A percentile compares a stretch with the other conserved stretches of the same genome.
Evolutionary conservation across 1,140 invertebrate species (phyloP).

Genomic region (Campoletis sonorensis): DNA sequence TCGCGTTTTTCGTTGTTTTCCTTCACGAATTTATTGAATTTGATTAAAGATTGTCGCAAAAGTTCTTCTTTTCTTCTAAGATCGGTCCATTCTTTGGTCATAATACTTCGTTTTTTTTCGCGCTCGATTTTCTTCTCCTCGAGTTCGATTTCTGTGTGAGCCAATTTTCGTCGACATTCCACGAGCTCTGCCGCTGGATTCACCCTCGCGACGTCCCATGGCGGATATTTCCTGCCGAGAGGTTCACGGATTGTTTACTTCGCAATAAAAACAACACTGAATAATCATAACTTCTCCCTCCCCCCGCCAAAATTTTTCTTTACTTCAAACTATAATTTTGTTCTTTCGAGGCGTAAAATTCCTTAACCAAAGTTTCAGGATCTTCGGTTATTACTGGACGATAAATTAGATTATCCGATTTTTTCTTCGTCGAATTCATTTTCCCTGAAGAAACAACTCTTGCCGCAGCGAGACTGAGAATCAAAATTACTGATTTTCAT

Average conservation of each 20-base stretch:
- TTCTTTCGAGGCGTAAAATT: slow-evolving; percentile 62
- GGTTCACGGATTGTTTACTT: background rate
- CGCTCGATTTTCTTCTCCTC: slow-evolving; percentile 72
- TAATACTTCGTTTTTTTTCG: slow-evolving; percentile 63
- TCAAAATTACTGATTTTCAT: slow-evolving; percentile 57
- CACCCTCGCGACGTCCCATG: slow-evolving; percentile 78
- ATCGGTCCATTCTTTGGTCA: slow-evolving; percentile 77
- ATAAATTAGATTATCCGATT: slow-evolving; percentile 46
- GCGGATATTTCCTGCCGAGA: slow-evolving; percentile 76
- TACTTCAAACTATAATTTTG: slow-evolving; percentile 59
- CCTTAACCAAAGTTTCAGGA: slow-evolving; percentile 55
- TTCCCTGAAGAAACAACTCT: slow-evolving; percentile 8
- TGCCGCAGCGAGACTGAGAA: background rate
- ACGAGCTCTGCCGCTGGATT: slow-evolving; percentile 76
- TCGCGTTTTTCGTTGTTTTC: slow-evolving; percentile 79
- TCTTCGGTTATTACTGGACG: slow-evolving; percentile 54
- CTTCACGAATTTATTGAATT: slow-evolving; percentile 79
- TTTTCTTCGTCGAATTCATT: slow-evolving; percentile 50
- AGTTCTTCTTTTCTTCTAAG: slow-evolving; percentile 74
- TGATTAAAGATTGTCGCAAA: slow-evolving; percentile 78
- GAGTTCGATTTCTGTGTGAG: slow-evolving; percentile 74
- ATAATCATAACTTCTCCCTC: background rate
- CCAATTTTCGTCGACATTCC: slow-evolving; percentile 74
- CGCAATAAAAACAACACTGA: background rate
- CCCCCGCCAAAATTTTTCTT: slow-evolving; percentile 1